A percentile compares a stretch with the other conserved stretches of the same genome.
phyloP scores from a whole-genome alignment of 2,113 vertebrate genomes.

The Bos taurus region ARS-UCD2.0 NC_037328.1:10551001-10551500 shows the following conservation, averaged over 20 bases:
- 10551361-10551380: slow-evolving; percentile 32
- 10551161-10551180: neutral
- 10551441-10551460: slow-evolving; percentile 33
- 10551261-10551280: neutral
- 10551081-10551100: neutral
- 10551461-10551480: neutral
- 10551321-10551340: neutral
- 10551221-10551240: neutral
- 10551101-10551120: neutral
- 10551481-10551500: slow-evolving; percentile 24
- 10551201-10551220: neutral
- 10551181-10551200: fast-evolving
- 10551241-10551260: neutral
- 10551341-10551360: neutral
- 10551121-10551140: neutral
- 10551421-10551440: slow-evolving; percentile 35
- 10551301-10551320: neutral
- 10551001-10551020: neutral
- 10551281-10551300: neutral
- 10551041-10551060: neutral
- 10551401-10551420: slow-evolving; percentile 42
- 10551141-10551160: neutral
- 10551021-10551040: neutral
- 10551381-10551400: slow-evolving; percentile 56
- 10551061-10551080: neutral